Evolutionary conservation across 2,113 vertebrate species (phyloP).

Genomic region (Pungitius pungitius): DNA sequence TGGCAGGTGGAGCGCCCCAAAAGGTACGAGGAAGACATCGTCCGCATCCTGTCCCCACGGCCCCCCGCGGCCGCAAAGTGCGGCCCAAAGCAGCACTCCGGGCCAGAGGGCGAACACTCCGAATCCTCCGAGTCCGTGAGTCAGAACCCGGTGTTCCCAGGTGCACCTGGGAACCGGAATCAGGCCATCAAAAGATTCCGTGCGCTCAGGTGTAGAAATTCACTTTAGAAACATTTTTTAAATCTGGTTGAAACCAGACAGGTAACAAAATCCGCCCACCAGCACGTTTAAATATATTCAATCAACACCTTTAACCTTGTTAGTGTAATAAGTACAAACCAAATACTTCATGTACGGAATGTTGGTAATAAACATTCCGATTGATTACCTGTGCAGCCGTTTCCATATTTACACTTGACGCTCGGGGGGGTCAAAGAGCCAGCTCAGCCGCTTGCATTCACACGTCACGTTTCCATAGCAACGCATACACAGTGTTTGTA

Average conservation of each 20-base stretch:
- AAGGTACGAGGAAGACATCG: constrained; percentile 72
- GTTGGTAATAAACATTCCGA: not conserved
- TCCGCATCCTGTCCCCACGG: constrained; percentile 76
- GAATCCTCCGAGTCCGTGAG: constrained; percentile 83
- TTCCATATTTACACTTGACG: constrained; percentile 27
- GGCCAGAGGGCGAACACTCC: constrained; percentile 70
- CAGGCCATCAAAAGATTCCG: too few relatives aligned
- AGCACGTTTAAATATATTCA: not conserved
- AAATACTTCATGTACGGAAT: constrained; percentile 1
- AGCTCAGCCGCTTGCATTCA: not conserved
- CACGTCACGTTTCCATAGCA: not conserved
- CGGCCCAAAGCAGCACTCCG: constrained; percentile 51
- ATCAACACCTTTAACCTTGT: not conserved
- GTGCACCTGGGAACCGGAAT: not conserved
- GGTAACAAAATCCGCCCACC: not conserved
- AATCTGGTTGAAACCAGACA: too few relatives aligned
- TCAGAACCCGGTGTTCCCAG: constrained; percentile 17
- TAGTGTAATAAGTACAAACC: not conserved
- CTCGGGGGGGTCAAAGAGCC: constrained; percentile 23
- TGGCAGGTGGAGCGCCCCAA: constrained; percentile 79
- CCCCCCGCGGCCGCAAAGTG: constrained; percentile 81
- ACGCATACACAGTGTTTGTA: constrained; percentile 1
- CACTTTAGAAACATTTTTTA: too few relatives aligned
- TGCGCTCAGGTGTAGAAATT: too few relatives aligned
- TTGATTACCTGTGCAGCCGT: constrained; percentile 17